Base-by-base conservation (phyloP, 2,888 invertebrate genomes). In the Thumatha senex region DNA sequence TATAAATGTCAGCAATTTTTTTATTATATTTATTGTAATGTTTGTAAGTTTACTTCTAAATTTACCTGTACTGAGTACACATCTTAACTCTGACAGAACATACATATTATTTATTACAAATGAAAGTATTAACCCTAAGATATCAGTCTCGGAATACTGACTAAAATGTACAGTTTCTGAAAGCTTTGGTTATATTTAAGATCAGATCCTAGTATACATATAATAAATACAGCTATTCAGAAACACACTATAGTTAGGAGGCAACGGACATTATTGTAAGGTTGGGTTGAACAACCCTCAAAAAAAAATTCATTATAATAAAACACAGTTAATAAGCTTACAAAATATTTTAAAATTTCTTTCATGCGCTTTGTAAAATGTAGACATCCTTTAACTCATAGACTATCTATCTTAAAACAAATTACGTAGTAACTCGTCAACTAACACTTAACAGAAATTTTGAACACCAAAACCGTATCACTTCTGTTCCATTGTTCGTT, bases 101-200 rank as follows among this genome's bases (percentile, higher is more conserved):
- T 50, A 52, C 50, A 42, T 46, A 53, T 46, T 44, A 13, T 48
- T 40, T 46, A 53, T 46, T 44, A 13, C 44, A 59, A 58, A 56
- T 50, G 51, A 52, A 53, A 57, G 51, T 53, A 63, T 54, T 55
- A 54, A 46, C 41, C 45, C 51, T 61, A 72, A 50, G 48, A 51
- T 61, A 61, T 61, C 67, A 70, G 67, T 72, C 70, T 70, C 57
- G 54, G 63, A 56, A 49, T 60, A 56, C 43, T 45, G 58, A 57
- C 57, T 56, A 57, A 66, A 57, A 66, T 68, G 62, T 57, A 61
- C 56, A 56, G 50, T 56, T 63, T 61, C 63, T 61, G 63, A 59
- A 66, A 50, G 70, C 58, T 60, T 61, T 52, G 48, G 56, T 40
- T 54, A 41, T 40, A 45, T 46, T 34, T 46, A 41, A 40, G 2